Percentiles rank a stretch among this genome's conserved stretches.
These are phyloP conservation scores for Pangasianodon hypophthalmus DNA, from an alignment of 2,113 vertebrate genomes.

Conservation along the genomic window DNA sequence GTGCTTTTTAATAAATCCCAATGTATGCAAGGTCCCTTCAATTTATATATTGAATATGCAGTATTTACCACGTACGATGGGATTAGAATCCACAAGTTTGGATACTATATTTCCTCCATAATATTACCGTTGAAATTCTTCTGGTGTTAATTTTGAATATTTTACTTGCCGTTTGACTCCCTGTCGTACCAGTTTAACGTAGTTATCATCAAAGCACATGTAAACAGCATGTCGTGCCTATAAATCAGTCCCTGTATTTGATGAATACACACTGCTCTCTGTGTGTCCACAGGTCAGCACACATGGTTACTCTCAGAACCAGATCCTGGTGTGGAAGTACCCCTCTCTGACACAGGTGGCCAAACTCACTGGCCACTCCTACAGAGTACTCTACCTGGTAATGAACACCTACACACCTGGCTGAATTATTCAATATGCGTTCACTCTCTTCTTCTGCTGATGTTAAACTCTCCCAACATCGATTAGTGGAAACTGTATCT, in stretches of 20 bases:
- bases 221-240: not conserved
- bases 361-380: constrained; percentile 96
- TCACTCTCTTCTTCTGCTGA: not conserved
- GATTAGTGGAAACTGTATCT: not conserved
- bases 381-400: constrained; percentile 95
- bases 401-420: constrained; percentile 30
- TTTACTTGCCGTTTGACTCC: not conserved
- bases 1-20: not conserved
- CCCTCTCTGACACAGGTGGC: constrained; percentile 96
- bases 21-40: not conserved
- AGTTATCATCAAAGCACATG: not conserved
- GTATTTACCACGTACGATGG: no score
- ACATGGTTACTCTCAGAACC: constrained; percentile 97
- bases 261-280: not conserved
- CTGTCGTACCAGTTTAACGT: not conserved
- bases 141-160: not conserved
- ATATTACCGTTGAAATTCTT: not conserved
- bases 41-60: not conserved
- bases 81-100: not conserved
- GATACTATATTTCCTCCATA: not conserved
- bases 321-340: constrained; percentile 99
- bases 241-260: not conserved
- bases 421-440: not conserved
- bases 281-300: constrained; percentile 86
- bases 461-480: not conserved